Conservation (phyloP, 1,140 invertebrate species). For the Hypsibius dujardini region DNA sequence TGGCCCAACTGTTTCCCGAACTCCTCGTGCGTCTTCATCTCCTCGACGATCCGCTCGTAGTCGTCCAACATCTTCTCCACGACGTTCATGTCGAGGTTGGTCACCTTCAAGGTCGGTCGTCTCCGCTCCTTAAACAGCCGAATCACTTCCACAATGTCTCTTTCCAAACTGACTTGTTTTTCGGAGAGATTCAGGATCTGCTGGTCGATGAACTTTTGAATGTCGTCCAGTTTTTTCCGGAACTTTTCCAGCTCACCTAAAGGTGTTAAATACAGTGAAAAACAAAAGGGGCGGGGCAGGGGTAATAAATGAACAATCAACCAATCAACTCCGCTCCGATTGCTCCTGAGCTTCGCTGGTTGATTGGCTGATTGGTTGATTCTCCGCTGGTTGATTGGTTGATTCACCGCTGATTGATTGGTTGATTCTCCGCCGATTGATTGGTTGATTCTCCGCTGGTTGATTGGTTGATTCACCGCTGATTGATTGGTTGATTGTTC, state of each 20-base stretch:
- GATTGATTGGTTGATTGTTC: no score
- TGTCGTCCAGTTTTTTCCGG: background rate
- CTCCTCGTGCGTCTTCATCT: slow-evolving; percentile 3
- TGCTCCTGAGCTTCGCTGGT: no score
- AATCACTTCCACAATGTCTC: background rate
- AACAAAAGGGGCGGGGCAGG: no score
- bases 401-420: no score
- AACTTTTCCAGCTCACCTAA: background rate
- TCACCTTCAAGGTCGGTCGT: background rate
- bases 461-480: no score
- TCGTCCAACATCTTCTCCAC: slow-evolving; percentile 17
- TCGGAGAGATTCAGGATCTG: background rate
- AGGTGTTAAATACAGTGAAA: no score
- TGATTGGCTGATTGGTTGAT: no score
- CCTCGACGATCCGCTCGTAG: slow-evolving; percentile 8
- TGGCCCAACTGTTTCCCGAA: background rate
- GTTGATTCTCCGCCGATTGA: no score
- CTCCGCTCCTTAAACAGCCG: slow-evolving; percentile 7
- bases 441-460: no score
- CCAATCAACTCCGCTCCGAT: no score
- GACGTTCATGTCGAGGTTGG: background rate
- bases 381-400: no score
- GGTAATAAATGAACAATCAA: no score
- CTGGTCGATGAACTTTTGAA: background rate
- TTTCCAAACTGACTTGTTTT: background rate